Base-by-base conservation (phyloP, 2,113 vertebrate genomes). In the Dipodomys stephensi region DNA sequence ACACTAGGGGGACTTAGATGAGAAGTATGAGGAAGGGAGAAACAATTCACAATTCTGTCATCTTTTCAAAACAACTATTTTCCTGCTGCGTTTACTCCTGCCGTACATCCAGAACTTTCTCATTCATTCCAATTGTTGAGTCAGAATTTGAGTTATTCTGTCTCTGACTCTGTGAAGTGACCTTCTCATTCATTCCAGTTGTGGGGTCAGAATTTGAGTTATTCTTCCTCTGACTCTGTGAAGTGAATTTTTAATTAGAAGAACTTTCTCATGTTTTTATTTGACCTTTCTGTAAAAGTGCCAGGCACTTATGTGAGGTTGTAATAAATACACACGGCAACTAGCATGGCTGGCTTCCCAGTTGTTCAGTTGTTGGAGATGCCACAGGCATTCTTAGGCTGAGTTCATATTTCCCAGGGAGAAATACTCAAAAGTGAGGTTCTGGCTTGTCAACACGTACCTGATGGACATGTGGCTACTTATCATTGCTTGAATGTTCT, bases 361-460 rank as follows among this genome's bases (percentile, higher is more conserved):
- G 92, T 53, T 67, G 92, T 30, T 57, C 53, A 57, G 53, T 57
- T 57, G 53, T 57, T 76, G 35, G 60, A 87, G 82, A 88, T 96
- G 94, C 95, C 95, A 95, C 69, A 46, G 79, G 79, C 92, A 0
- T 87, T 93, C 84, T 74, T 88, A 81, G 53, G n/a, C 71, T 60
- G 69, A 83, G 95, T 76, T 95, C 93, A 27, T 83, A 3, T 88
- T 97, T 94, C 92, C 4, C 0, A 83, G 92, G 91, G 73, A 93
- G 87, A 83, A 80, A 83, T 9, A 28, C 79, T 92, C 68, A 15
- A 18, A 82, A 62, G 79, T 67, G 69, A 90, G 92, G 49, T 60
- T 77, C 32, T 95, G 90, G 82, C 90, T 87, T 68, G 87, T 65
- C 74, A 39, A 10, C 7, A 3, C 22, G 67, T 93, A 94, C 90